Evolutionary conservation across 1,140 invertebrate species (phyloP).

Genomic region (Drosophila miranda): DNA sequence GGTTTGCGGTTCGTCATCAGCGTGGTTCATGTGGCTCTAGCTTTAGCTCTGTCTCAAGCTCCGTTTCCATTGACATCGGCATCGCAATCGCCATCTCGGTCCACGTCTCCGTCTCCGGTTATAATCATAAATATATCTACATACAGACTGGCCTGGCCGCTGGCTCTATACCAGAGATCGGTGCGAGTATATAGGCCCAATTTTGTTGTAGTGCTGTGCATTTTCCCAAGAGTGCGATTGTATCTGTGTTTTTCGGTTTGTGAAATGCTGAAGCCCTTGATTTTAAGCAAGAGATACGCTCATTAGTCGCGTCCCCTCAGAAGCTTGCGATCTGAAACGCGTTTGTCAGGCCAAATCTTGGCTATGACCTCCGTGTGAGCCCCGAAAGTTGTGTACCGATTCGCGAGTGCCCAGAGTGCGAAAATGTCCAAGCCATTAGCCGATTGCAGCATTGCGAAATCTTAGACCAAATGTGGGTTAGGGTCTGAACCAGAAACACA

Average conservation of each 20-base stretch:
- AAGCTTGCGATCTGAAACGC: constrained; percentile 46
- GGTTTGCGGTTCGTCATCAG: constrained; percentile 76
- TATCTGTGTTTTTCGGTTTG: constrained; percentile 49
- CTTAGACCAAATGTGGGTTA: constrained; percentile 60
- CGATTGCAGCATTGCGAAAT: constrained; percentile 48
- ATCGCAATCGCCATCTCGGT: constrained; percentile 10
- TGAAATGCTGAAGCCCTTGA: constrained; percentile 74
- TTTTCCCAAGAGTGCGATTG: constrained; percentile 69
- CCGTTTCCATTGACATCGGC: constrained; percentile 4
- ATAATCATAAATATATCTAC: constrained; percentile 78
- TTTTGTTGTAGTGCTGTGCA: constrained; percentile 58
- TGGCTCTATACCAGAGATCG: too few relatives aligned
- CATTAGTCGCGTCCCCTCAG: constrained; percentile 48
- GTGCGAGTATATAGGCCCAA: constrained; percentile 55
- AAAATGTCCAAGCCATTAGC: constrained; percentile 25
- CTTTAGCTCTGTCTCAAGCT: constrained; percentile 25
- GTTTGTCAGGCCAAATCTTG: constrained; percentile 16
- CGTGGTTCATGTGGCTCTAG: constrained; percentile 61
- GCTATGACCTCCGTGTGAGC: not conserved
- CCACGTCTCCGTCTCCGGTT: constrained; percentile 53
- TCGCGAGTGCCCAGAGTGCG: constrained; percentile 4
- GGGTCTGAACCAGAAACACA: constrained; percentile 60
- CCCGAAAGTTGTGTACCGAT: constrained; percentile 8
- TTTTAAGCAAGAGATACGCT: constrained; percentile 67
- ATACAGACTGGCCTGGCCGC: constrained; percentile 43